phyloP scores from a whole-genome alignment of 2,113 vertebrate genomes.

The Aldabrachelys gigantea region DNA sequence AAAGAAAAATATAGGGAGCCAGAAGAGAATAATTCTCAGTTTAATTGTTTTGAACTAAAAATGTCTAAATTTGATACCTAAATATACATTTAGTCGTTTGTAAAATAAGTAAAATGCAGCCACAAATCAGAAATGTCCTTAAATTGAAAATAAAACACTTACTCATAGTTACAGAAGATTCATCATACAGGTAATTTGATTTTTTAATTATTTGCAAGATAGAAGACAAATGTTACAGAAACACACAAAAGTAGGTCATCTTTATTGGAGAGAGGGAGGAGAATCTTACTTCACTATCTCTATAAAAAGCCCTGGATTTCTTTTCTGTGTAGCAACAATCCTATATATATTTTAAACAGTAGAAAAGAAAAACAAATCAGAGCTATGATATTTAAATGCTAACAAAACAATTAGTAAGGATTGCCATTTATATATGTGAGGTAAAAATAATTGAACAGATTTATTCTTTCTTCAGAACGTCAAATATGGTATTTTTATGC shows the following conservation, averaged over 20 bases:
- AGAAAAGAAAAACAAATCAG: neutral
- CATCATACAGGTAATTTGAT: constrained; percentile 52
- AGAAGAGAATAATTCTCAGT: constrained; percentile 70
- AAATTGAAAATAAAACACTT: constrained; percentile 50
- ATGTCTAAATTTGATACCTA: constrained; percentile 75
- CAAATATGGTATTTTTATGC: neutral
- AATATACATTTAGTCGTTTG: constrained; percentile 72
- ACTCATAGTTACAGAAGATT: constrained; percentile 47
- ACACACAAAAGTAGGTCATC: constrained; percentile 22
- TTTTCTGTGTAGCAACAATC: constrained; percentile 34
- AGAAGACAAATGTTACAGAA: constrained; percentile 14
- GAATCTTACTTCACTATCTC: constrained; percentile 1
- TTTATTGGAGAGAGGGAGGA: neutral
- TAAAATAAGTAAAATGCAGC: constrained; percentile 37
- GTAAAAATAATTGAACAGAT: neutral
- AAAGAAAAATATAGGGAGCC: constrained; percentile 76
- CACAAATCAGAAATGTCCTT: constrained; percentile 48
- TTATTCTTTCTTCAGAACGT: constrained; percentile 18
- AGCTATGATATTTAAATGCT: neutral
- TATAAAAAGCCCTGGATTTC: constrained; percentile 24
- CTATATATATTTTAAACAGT: neutral
- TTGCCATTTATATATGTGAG: neutral
- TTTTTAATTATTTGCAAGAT: constrained; percentile 43
- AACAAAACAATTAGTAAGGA: constrained; percentile 15
- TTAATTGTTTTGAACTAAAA: constrained; percentile 82